phyloP scores from a whole-genome alignment of 1,140 invertebrate genomes.

The Drosophila subpulchrella region DNA sequence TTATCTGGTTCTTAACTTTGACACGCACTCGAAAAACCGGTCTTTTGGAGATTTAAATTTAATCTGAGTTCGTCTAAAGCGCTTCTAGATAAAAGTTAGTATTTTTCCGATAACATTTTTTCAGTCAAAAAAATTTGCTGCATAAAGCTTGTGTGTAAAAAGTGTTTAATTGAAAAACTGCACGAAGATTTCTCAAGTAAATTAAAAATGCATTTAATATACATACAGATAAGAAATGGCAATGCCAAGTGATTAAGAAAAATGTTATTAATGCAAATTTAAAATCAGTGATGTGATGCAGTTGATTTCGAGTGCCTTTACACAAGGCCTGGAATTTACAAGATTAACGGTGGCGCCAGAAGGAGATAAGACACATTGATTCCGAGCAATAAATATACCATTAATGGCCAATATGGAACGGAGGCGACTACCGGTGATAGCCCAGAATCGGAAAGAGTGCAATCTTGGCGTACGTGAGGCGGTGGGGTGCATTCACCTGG shows the following conservation, averaged over 20 bases:
- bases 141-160: background rate
- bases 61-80: no score
- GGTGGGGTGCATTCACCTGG: constrained; percentile 44
- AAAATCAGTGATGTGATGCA: background rate
- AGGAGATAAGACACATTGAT: constrained; percentile 28
- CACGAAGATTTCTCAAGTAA: background rate
- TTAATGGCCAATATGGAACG: constrained; percentile 29
- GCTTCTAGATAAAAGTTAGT: no score
- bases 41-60: no score
- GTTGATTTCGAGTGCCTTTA: background rate
- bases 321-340: constrained; percentile 2
- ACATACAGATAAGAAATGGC: background rate
- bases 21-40: no score
- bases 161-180: constrained; percentile 1
- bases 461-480: constrained; percentile 51
- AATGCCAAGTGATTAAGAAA: background rate
- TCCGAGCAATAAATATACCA: background rate
- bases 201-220: background rate
- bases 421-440: constrained; percentile 42
- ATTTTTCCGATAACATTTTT: no score
- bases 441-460: background rate
- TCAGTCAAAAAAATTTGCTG: no score
- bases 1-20: no score
- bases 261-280: constrained; percentile 1
- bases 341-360: constrained; percentile 34